Evolutionary conservation across 2,888 invertebrate species (phyloP).

Genomic region (Luffia ferchaultella): DNA sequence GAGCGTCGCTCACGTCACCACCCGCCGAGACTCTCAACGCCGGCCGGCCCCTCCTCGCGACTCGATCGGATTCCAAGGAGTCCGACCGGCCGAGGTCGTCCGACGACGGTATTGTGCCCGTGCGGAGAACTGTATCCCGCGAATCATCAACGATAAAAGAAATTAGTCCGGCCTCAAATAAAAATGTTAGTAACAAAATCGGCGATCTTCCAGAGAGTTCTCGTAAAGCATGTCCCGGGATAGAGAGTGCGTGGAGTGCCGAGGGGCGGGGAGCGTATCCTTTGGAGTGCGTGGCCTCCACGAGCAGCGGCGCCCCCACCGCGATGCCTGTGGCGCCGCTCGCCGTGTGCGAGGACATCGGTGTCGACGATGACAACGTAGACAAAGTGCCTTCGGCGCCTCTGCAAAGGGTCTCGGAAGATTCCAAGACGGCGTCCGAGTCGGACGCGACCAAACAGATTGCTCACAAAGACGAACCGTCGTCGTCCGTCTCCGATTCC

Average conservation of each 20-base stretch:
- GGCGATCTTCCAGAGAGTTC: constrained; percentile 26
- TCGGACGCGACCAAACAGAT: constrained; percentile 40
- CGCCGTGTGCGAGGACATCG: constrained; percentile 74
- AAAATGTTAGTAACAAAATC: constrained; percentile 26
- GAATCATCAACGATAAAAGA: constrained; percentile 36
- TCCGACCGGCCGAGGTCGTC: constrained; percentile 26
- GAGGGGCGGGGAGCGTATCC: constrained; percentile 2
- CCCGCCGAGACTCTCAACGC: constrained; percentile 9
- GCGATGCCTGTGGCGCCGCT: constrained; percentile 67
- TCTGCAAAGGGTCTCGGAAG: constrained; percentile 31
- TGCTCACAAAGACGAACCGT: constrained; percentile 49
- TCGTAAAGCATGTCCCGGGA: constrained; percentile 11
- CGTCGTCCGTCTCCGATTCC: constrained; percentile 49
- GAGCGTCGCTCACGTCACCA: constrained; percentile 4
- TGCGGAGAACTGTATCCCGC: constrained; percentile 18
- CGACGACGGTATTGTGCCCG: constrained; percentile 25
- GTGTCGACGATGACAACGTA: constrained; percentile 71
- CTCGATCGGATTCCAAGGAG: constrained; percentile 21
- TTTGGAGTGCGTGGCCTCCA: constrained; percentile 1
- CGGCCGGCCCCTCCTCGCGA: constrained; percentile 21
- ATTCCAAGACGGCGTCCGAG: constrained; percentile 35
- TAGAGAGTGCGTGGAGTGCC: constrained; percentile 11
- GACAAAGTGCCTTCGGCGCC: constrained; percentile 60
- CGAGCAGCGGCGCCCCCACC: constrained; percentile 20
- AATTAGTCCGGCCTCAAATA: constrained; percentile 30